Percentiles rank a stretch among this genome's conserved stretches.
phyloP scores from a whole-genome alignment of 2,888 invertebrate genomes.

The Campoletis raptor region DNA sequence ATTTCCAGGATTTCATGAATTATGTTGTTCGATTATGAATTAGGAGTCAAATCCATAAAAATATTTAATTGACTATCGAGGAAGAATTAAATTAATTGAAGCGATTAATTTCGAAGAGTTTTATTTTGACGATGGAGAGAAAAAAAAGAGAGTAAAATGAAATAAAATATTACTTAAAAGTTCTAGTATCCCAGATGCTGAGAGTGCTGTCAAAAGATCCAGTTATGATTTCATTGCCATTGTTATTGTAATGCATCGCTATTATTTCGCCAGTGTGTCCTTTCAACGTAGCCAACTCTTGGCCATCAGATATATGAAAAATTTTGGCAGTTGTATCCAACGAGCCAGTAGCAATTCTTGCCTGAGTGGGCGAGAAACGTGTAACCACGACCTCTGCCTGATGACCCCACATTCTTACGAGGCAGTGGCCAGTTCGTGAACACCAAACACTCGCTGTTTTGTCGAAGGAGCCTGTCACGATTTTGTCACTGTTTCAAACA shows the following conservation, averaged over 20 bases:
- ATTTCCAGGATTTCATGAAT: too few relatives aligned
- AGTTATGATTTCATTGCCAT: constrained; percentile 90
- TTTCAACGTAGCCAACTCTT: constrained; percentile 87
- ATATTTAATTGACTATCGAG: background rate
- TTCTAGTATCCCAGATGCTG: constrained; percentile 91
- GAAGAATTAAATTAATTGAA: background rate
- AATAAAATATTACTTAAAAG: constrained; percentile 86
- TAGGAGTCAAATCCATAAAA: background rate
- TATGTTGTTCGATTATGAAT: too few relatives aligned
- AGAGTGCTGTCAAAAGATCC: constrained; percentile 93
- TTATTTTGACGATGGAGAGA: background rate
- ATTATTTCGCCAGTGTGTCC: constrained; percentile 93
- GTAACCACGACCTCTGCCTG: constrained; percentile 90
- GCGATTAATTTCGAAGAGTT: background rate
- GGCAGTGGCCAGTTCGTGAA: constrained; percentile 88
- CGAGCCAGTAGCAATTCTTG: constrained; percentile 90
- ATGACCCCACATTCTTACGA: constrained; percentile 91
- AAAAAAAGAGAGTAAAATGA: background rate
- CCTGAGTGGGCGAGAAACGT: constrained; percentile 89
- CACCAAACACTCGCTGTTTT: constrained; percentile 92
- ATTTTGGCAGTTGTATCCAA: constrained; percentile 92
- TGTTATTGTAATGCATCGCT: constrained; percentile 89
- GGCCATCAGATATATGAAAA: constrained; percentile 89
- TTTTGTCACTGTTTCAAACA: constrained; percentile 87
- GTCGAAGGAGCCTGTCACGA: constrained; percentile 93